Evolutionary conservation across 1,140 invertebrate genomes (phyloP), one percentile per base, ranked within the genome.

Genomic region (Xylocopa sonorina): DNA sequence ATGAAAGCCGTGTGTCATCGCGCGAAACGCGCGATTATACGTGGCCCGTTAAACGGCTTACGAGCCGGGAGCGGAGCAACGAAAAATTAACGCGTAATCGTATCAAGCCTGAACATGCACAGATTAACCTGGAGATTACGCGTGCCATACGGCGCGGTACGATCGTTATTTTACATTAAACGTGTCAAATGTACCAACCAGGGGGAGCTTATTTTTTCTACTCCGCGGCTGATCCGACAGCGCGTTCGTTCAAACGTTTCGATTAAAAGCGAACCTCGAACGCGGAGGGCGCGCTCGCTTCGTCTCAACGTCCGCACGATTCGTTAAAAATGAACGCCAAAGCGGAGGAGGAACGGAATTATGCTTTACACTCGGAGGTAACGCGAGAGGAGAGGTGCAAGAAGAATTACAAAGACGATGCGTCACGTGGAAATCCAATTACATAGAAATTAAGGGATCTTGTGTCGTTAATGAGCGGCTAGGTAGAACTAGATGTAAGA

Each of bases 341-440:
- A 51, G 29, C n/a, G n/a, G n/a, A 5, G 14, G 12, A 0, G 24
- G 12, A 1, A 27, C 5, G 4, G n/a, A n/a, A n/a, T 27, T 38
- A n/a, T 38, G 24, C 5, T 64, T 48, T 9, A 18, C 32, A 29
- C 24, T 29, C 4, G 24, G 12, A 29, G 24, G 18, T 46, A 16
- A 32, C 38, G 51, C 4, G 38, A 12, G 27, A 53, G 27, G 9
- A 4, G 12, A 24, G 10, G 12, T 27, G 12, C 51, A 24, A 24
- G 6, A 5, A 7, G 32, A 51, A 74, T 63, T 51, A 51, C 32
- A 29, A 50, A 24, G n/a, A 32, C 29, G 32, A 75, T 66, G 43
- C 24, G 41, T 75, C 48, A 64, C 51, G 27, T 12, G n/a, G 4
- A 18, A 50, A 66, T 38, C 72, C 48, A 75, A 75, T 75, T 75